Evolutionary conservation across 2,113 vertebrate genomes (phyloP).

Genomic region (Pachyramphus minor): DNA sequence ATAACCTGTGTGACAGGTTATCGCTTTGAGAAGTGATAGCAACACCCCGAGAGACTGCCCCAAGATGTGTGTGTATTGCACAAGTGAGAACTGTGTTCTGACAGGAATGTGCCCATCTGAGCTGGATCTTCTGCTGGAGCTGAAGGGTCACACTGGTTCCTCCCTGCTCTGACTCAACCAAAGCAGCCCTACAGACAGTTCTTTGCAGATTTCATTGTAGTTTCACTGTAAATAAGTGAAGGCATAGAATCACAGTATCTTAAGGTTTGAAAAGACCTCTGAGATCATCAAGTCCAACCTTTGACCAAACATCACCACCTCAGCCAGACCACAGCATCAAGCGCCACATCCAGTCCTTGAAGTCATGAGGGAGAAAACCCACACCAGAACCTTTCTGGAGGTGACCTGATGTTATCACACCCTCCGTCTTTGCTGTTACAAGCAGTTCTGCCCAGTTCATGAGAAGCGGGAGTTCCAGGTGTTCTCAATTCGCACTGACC

Average conservation of each 20-base stretch:
- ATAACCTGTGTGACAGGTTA: not conserved
- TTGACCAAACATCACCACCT: not conserved
- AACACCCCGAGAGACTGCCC: not conserved
- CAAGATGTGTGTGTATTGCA: not conserved
- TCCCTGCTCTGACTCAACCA: accelerated
- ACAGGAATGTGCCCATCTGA: accelerated
- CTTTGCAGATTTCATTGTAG: too few species aligned
- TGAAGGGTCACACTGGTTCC: accelerated
- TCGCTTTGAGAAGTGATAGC: accelerated
- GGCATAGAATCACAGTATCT: too few species aligned
- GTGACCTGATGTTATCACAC: accelerated
- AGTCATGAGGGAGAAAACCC: not conserved
- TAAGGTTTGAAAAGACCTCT: too few species aligned
- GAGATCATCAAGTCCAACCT: not conserved
- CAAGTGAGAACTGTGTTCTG: not conserved
- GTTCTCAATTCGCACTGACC: not conserved
- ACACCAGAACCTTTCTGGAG: accelerated
- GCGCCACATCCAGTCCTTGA: not conserved
- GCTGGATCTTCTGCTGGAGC: not conserved
- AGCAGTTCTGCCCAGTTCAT: accelerated
- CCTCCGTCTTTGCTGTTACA: accelerated
- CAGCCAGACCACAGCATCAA: not conserved
- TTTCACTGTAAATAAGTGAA: not conserved
- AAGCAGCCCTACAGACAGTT: not conserved
- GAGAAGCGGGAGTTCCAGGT: too few species aligned